Evolutionary conservation across 2,113 vertebrate genomes (phyloP).

Genomic region (Oncorhynchus kisutch): DNA sequence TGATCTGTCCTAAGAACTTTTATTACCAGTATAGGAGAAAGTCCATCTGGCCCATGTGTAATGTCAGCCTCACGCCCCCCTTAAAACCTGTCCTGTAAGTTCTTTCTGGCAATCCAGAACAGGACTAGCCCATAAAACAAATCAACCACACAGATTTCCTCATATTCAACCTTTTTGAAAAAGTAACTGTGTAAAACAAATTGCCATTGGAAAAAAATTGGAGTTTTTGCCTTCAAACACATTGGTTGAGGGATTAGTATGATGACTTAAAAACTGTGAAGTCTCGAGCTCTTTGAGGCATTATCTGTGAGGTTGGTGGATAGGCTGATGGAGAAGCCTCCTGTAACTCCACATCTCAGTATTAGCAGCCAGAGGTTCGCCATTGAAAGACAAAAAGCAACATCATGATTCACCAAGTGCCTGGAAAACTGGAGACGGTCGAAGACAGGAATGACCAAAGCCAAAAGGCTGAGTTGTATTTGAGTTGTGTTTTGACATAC

Average conservation of each 20-base stretch:
- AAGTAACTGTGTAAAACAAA: constrained; percentile 70
- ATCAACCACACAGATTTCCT: constrained; percentile 49
- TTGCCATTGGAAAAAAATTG: constrained; percentile 41
- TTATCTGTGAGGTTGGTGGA: constrained; percentile 33
- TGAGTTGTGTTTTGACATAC: no score
- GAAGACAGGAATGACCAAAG: no score
- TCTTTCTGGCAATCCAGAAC: constrained; percentile 58
- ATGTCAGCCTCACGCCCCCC: constrained; percentile 63
- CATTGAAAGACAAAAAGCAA: background rate
- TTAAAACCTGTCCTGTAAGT: constrained; percentile 69
- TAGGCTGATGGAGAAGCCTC: constrained; percentile 56
- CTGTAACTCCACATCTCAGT: constrained; percentile 26
- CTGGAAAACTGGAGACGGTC: constrained; percentile 3
- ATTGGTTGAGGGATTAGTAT: constrained; percentile 55
- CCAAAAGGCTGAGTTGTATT: no score
- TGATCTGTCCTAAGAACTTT: constrained; percentile 73
- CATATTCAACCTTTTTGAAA: constrained; percentile 65
- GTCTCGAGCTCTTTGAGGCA: constrained; percentile 40
- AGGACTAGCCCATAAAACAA: constrained; percentile 62
- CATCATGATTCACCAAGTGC: constrained; percentile 30
- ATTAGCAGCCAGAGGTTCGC: background rate
- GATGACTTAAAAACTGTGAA: constrained; percentile 47
- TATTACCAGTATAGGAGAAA: constrained; percentile 75
- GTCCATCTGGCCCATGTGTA: constrained; percentile 75
- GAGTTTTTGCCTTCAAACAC: constrained; percentile 26